Evolutionary conservation across 2,797 vertebrate genomes (phyloP).

Genomic region (Brotula barbata): DNA sequence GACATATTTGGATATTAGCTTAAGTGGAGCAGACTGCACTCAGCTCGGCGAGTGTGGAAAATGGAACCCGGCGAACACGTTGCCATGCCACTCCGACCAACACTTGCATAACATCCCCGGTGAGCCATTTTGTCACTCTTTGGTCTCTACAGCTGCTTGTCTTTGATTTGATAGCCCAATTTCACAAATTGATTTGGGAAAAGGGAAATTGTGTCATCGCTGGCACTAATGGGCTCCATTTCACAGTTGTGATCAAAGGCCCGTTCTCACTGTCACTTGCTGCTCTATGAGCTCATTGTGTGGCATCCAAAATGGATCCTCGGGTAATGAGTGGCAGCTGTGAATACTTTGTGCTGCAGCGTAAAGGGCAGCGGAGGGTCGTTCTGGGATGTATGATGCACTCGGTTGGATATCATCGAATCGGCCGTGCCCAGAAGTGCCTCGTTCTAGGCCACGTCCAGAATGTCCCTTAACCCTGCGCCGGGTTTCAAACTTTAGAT

Average conservation of each 20-base stretch:
- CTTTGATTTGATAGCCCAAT: slow-evolving; percentile 58
- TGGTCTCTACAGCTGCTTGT: slow-evolving; percentile 44
- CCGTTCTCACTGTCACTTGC: slow-evolving; percentile 50
- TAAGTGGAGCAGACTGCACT: slow-evolving; percentile 5
- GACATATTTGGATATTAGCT: slow-evolving; percentile 25
- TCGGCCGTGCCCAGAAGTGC: slow-evolving; percentile 26
- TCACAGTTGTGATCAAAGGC: slow-evolving; percentile 65
- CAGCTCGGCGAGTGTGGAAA: slow-evolving; percentile 21
- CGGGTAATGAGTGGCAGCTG: slow-evolving; percentile 64
- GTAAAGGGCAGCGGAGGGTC: slow-evolving; percentile 36
- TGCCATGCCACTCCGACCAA: slow-evolving; percentile 9
- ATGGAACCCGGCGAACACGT: not conserved
- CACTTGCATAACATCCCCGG: slow-evolving; percentile 40
- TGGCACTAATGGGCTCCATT: slow-evolving; percentile 58
- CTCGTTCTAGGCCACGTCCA: slow-evolving; percentile 6
- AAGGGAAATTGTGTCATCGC: slow-evolving; percentile 64
- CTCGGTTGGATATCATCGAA: slow-evolving; percentile 48
- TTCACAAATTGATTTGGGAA: slow-evolving; percentile 59
- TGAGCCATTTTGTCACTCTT: slow-evolving; percentile 40
- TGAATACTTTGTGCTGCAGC: slow-evolving; percentile 46
- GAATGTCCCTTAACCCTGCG: slow-evolving; percentile 8
- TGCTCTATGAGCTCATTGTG: slow-evolving; percentile 64
- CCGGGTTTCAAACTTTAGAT: slow-evolving; percentile 6
- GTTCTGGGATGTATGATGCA: slow-evolving; percentile 28
- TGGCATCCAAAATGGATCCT: slow-evolving; percentile 55